Percentiles rank a stretch among this genome's conserved stretches.
phyloP scores from a whole-genome alignment of 2,888 invertebrate species.

The Octodonta nipae region DNA sequence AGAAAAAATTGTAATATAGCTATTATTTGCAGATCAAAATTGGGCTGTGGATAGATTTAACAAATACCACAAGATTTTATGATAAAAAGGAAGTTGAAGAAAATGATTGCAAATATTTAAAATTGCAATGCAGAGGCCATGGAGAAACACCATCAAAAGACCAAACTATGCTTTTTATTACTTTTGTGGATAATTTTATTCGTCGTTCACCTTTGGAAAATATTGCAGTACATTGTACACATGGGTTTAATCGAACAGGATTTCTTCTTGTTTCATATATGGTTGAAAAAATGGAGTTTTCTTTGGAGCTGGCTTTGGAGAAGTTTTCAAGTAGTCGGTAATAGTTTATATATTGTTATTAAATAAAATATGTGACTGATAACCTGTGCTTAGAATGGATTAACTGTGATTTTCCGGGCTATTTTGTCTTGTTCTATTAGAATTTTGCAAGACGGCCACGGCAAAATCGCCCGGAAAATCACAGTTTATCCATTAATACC shows the following conservation, averaged over 20 bases:
- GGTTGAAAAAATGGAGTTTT: conserved; percentile 69
- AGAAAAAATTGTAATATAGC: no score
- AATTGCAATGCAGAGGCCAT: conserved; percentile 81
- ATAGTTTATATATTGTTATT: no score
- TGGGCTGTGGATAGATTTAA: conserved; percentile 92
- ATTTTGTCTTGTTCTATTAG: no score
- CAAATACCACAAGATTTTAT: conserved; percentile 90
- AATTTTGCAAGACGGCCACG: no score
- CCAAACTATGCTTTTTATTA: conserved; percentile 72
- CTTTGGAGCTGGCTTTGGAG: conserved; percentile 68
- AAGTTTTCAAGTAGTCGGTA: no score
- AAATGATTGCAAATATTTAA: conserved; percentile 68
- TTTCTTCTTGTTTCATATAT: conserved; percentile 87
- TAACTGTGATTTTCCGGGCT: no score
- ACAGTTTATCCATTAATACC: no score
- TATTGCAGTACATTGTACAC: conserved; percentile 86
- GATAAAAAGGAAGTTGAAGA: conserved; percentile 64
- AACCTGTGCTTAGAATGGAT: no score
- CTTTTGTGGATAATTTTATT: conserved; percentile 66
- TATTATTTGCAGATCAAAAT: conserved; percentile 57
- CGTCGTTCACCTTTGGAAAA: conserved; percentile 63
- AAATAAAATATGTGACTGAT: no score
- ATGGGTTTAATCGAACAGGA: conserved; percentile 96
- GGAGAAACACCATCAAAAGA: conserved; percentile 81
- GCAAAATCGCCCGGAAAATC: no score